Evolutionary conservation across 2,797 vertebrate species (phyloP).

Genomic region (Brachymystax lenok): DNA sequence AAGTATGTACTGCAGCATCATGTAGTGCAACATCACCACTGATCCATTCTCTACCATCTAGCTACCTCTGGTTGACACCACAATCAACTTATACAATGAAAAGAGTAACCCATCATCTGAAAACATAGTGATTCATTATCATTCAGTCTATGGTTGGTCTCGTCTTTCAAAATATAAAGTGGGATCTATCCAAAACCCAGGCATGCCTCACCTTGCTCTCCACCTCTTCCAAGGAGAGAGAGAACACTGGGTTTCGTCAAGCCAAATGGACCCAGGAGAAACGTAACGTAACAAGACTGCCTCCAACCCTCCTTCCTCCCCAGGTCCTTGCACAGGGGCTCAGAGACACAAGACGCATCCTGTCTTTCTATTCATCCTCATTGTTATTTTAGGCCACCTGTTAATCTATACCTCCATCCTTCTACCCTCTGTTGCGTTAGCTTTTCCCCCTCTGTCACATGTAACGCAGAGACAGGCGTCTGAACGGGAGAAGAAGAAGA

Average conservation of each 20-base stretch:
- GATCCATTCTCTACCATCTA: not conserved
- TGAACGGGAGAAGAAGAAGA: slow-evolving; percentile 50
- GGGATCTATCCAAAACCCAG: slow-evolving; percentile 32
- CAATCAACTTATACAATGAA: not conserved
- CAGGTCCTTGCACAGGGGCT: slow-evolving; percentile 37
- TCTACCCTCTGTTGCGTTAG: slow-evolving; percentile 27
- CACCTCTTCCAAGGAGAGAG: slow-evolving; percentile 12
- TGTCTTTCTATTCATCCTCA: slow-evolving; percentile 60
- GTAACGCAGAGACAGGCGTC: slow-evolving; percentile 49
- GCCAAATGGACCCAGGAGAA: slow-evolving; percentile 61
- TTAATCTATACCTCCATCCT: slow-evolving; percentile 59
- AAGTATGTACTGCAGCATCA: not conserved
- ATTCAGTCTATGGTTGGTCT: slow-evolving; percentile 42
- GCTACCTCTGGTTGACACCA: not conserved
- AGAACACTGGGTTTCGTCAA: slow-evolving; percentile 65
- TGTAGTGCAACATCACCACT: not conserved
- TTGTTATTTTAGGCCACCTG: slow-evolving; percentile 77
- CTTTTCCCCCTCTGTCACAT: slow-evolving; percentile 47
- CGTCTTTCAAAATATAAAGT: slow-evolving; percentile 29
- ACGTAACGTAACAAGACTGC: slow-evolving; percentile 49
- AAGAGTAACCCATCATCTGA: slow-evolving; percentile 7
- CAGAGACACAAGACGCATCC: slow-evolving; percentile 53
- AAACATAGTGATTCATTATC: not conserved
- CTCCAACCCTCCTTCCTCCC: slow-evolving; percentile 31
- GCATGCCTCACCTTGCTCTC: slow-evolving; percentile 46